Conservation (phyloP, 2,888 invertebrate genomes). For the Osedax fenrisi region DNA sequence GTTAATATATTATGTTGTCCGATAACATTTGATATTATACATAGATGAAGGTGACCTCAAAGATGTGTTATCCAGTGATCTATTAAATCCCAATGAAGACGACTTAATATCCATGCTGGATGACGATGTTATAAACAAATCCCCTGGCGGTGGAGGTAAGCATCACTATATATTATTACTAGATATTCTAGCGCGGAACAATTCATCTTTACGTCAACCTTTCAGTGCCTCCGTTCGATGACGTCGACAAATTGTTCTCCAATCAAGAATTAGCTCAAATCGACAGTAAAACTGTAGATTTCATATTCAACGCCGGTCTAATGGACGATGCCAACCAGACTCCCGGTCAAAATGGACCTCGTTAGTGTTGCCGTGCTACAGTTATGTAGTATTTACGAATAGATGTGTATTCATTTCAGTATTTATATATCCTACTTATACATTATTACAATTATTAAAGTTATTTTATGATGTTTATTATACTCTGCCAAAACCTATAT, state of each 20-base stretch:
- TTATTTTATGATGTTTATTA: no score
- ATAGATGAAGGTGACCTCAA: constrained; percentile 56
- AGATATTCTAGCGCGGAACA: not conserved
- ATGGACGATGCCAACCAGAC: constrained; percentile 8
- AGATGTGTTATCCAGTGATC: constrained; percentile 59
- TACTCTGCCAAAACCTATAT: no score
- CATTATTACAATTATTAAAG: no score
- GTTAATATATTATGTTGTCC: no score
- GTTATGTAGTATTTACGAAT: no score
- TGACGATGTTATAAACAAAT: constrained; percentile 39
- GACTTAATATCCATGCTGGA: constrained; percentile 42
- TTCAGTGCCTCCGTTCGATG: constrained; percentile 1
- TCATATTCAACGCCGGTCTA: constrained; percentile 73
- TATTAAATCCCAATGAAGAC: constrained; percentile 54
- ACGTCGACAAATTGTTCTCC: constrained; percentile 35
- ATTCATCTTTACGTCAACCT: not conserved
- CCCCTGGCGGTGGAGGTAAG: constrained; percentile 20
- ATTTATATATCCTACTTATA: no score
- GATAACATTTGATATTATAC: no score
- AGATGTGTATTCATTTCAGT: no score
- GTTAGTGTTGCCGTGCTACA: no score
- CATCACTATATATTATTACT: not conserved
- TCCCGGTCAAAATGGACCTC: no score
- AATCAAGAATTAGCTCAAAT: constrained; percentile 61
- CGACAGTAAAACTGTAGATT: constrained; percentile 79